phyloP scores from a whole-genome alignment of 2,888 invertebrate genomes.

The Cryptocephalus primarius region DNA sequence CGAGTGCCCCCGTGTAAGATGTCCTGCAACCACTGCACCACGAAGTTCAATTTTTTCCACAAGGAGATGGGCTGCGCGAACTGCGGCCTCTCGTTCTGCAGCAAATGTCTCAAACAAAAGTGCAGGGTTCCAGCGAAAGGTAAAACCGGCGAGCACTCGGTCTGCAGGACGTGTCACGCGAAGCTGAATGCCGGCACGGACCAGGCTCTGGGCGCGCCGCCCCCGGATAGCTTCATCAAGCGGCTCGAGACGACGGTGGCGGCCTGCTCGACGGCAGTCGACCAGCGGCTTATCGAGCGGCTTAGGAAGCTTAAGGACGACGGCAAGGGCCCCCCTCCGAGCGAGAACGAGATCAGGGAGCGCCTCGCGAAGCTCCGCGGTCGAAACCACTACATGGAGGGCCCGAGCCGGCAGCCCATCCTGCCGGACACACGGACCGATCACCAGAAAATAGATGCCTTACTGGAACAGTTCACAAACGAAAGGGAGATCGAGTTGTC shows the following conservation, averaged over 20 bases:
- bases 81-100: conserved; percentile 77
- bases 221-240: conserved; percentile 50
- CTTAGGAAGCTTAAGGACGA: conserved; percentile 56
- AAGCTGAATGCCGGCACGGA: conserved; percentile 26
- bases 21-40: conserved; percentile 64
- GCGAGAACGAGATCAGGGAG: conserved; percentile 53
- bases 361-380: conserved; percentile 60
- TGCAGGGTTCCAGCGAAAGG: conserved; percentile 51
- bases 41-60: conserved; percentile 58
- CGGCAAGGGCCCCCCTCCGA: conserved; percentile 37
- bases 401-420: conserved; percentile 34
- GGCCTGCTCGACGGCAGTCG: conserved; percentile 31
- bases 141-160: conserved; percentile 50
- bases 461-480: conserved; percentile 44
- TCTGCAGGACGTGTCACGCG: conserved; percentile 48
- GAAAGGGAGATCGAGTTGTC: conserved; percentile 39
- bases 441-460: conserved; percentile 58
- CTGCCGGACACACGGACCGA: conserved; percentile 51
- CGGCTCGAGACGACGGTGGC: conserved; percentile 25
- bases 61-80: conserved; percentile 75
- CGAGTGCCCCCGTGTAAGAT: conserved; percentile 31
- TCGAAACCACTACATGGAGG: conserved; percentile 34
- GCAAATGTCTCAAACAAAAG: conserved; percentile 67
- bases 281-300: conserved; percentile 54
- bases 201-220: conserved; percentile 19